Evolutionary conservation across 2,113 vertebrate species (phyloP).

Genomic region (Phalacrocorax pelagicus): DNA sequence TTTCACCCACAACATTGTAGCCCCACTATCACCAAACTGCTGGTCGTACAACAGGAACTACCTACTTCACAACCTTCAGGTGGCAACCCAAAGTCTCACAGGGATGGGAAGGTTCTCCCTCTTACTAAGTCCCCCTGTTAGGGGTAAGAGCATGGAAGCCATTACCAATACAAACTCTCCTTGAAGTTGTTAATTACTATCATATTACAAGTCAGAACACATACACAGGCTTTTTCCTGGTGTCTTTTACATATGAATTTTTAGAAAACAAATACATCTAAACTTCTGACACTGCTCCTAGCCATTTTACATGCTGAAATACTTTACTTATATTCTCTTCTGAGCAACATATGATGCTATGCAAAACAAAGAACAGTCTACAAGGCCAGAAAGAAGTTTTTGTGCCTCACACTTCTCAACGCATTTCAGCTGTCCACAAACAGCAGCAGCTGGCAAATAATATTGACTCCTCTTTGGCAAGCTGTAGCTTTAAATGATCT

Average conservation of each 20-base stretch:
- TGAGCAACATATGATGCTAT: neutral
- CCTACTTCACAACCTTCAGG: neutral
- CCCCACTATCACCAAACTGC: fast-evolving
- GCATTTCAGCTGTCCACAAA: neutral
- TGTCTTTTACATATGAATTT: neutral
- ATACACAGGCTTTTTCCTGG: neutral
- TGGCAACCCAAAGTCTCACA: neutral
- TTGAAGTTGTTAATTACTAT: neutral
- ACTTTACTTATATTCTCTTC: neutral
- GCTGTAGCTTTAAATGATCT: neutral
- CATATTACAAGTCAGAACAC: neutral
- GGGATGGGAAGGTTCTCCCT: neutral
- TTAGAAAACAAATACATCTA: neutral
- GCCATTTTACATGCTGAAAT: neutral
- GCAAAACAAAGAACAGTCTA: neutral
- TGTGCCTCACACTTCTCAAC: neutral
- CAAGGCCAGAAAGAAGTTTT: neutral
- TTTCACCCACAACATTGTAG: neutral
- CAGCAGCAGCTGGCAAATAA: neutral
- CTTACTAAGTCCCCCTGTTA: neutral
- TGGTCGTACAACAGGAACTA: too few species aligned
- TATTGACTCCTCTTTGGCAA: neutral
- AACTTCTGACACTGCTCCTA: neutral
- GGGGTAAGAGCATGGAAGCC: neutral
- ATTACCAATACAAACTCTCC: neutral